phyloP scores from a whole-genome alignment of 2,113 vertebrate species.

The Scomber japonicus region DNA sequence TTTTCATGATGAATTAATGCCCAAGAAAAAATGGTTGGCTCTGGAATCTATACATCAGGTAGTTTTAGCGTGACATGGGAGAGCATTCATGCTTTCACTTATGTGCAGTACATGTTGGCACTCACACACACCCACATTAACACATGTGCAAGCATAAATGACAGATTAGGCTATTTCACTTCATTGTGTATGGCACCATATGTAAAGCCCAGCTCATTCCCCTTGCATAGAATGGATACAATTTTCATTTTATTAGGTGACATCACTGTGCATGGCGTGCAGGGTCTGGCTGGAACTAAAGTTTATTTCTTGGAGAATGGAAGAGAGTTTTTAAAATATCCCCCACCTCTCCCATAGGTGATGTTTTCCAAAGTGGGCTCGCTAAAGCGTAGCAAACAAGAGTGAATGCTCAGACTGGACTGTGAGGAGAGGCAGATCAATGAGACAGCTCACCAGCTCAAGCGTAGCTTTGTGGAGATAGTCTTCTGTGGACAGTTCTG shows the following conservation, averaged over 20 bases:
- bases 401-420: slow-evolving; percentile 73
- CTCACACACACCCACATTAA: slow-evolving; percentile 29
- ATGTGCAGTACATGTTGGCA: background rate
- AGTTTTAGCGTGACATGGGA: slow-evolving; percentile 17
- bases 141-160: slow-evolving; percentile 18
- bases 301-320: slow-evolving; percentile 60
- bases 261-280: slow-evolving; percentile 29
- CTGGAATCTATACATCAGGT: background rate
- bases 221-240: slow-evolving; percentile 36
- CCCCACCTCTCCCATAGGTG: slow-evolving; percentile 64
- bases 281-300: slow-evolving; percentile 33
- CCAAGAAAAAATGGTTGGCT: background rate
- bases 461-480: slow-evolving; percentile 81
- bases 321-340: slow-evolving; percentile 39
- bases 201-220: slow-evolving; percentile 20
- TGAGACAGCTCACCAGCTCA: slow-evolving; percentile 79
- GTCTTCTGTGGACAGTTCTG: slow-evolving; percentile 79
- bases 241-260: slow-evolving; percentile 60
- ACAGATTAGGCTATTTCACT: slow-evolving; percentile 52
- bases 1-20: background rate
- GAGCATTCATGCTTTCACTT: slow-evolving; percentile 32
- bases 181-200: slow-evolving; percentile 33
- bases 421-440: slow-evolving; percentile 78
- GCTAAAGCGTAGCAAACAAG: slow-evolving; percentile 79
- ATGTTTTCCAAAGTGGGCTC: slow-evolving; percentile 80